These are phyloP conservation scores for Agrochola macilenta DNA, from an alignment of 2,888 invertebrate species.

Conservation along the genomic window DNA sequence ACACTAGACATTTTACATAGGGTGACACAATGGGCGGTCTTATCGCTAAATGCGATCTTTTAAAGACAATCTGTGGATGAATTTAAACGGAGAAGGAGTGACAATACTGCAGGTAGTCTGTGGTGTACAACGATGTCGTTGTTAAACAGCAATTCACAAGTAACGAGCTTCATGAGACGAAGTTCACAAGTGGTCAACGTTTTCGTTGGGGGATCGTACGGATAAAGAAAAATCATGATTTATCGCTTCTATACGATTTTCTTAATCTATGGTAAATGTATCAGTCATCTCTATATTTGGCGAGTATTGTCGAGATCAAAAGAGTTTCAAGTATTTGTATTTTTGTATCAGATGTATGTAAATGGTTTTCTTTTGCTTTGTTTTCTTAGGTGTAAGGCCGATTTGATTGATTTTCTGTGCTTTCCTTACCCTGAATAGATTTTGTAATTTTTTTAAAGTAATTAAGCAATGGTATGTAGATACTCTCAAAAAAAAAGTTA, in stretches of 20 bases:
- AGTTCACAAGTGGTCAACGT: too few relatives aligned
- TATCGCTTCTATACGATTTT: not conserved
- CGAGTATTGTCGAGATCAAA: constrained; percentile 52
- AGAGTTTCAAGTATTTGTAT: constrained; percentile 7
- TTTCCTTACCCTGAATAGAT: too few relatives aligned
- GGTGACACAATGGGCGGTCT: not conserved
- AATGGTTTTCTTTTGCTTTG: not conserved
- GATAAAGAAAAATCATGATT: not conserved
- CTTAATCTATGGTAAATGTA: constrained; percentile 22
- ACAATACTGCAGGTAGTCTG: too few relatives aligned
- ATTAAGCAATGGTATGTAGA: too few relatives aligned
- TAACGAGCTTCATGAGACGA: too few relatives aligned
- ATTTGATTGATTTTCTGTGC: not conserved
- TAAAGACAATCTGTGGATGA: too few relatives aligned
- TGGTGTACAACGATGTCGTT: not conserved
- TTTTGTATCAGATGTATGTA: not conserved
- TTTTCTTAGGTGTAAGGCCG: not conserved
- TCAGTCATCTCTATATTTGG: constrained; percentile 51
- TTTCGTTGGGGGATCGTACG: not conserved
- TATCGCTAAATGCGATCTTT: too few relatives aligned
- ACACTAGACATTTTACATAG: not conserved
- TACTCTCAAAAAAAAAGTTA: too few relatives aligned
- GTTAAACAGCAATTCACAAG: not conserved
- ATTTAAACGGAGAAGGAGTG: not conserved
- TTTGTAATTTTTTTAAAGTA: too few relatives aligned